These are phyloP conservation scores for Dendrolimus punctatus DNA, from an alignment of 1,140 invertebrate genomes.

Conservation along the genomic window DNA sequence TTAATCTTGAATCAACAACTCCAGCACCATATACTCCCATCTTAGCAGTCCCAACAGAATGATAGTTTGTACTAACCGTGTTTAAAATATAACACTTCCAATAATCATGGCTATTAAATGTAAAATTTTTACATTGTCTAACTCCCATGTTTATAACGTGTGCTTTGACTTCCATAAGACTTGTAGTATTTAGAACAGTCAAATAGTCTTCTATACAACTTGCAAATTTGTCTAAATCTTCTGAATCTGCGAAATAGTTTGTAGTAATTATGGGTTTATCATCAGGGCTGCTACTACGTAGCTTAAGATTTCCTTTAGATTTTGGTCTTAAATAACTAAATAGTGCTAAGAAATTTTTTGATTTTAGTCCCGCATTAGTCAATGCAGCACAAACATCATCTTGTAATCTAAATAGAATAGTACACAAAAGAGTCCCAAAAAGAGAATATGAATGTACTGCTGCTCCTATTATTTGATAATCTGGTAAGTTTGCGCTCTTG, in stretches of 20 bases:
- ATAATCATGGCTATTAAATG: constrained; percentile 76
- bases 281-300: constrained; percentile 85
- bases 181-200: constrained; percentile 65
- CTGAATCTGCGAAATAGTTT: constrained; percentile 85
- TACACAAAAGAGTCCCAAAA: constrained; percentile 78
- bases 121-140: constrained; percentile 68
- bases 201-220: constrained; percentile 80
- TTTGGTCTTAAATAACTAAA: constrained; percentile 66
- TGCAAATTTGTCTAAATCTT: constrained; percentile 82
- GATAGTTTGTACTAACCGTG: constrained; percentile 41
- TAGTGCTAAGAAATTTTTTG: constrained; percentile 76
- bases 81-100: constrained; percentile 72
- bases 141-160: constrained; percentile 45
- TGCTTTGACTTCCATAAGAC: constrained; percentile 69
- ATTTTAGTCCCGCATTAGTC: constrained; percentile 75
- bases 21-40: constrained; percentile 74
- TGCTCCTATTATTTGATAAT: constrained; percentile 33
- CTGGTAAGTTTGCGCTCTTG: constrained; percentile 20
- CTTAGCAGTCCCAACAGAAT: constrained; percentile 70
- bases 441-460: constrained; percentile 47
- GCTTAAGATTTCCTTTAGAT: constrained; percentile 81
- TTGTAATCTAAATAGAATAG: constrained; percentile 78
- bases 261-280: constrained; percentile 90
- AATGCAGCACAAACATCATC: constrained; percentile 45
- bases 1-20: constrained; percentile 72